These are phyloP conservation scores for Bryconaethiops microstoma DNA, from an alignment of 2,797 vertebrate species.

Conservation along the genomic window DNA sequence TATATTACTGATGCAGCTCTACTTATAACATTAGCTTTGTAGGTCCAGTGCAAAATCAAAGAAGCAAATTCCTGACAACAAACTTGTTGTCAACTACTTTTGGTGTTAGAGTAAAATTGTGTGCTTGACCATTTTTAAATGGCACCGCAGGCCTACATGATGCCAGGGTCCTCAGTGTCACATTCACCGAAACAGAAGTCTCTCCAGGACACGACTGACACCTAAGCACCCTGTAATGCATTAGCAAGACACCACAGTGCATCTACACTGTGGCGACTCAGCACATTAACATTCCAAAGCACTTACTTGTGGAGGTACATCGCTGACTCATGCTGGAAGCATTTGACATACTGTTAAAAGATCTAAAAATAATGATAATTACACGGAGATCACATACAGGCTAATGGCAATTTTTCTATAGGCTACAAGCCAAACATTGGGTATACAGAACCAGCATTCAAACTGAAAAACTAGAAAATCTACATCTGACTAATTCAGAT, in stretches of 20 bases:
- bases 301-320: conserved; percentile 57
- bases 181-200: conserved; percentile 4
- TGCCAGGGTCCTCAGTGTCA: conserved; percentile 54
- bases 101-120: background rate
- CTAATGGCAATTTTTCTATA: background rate
- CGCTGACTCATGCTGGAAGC: conserved; percentile 16
- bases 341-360: conserved; percentile 14
- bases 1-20: background rate
- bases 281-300: conserved; percentile 64
- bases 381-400: background rate
- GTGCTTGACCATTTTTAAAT: background rate
- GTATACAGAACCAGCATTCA: background rate
- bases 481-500: background rate
- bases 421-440: background rate
- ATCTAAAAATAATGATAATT: background rate
- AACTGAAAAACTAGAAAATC: background rate
- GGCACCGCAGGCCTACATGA: conserved; percentile 14
- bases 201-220: conserved; percentile 44
- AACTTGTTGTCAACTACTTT: background rate
- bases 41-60: background rate
- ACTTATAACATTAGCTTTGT: background rate
- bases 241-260: conserved; percentile 49
- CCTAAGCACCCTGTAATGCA: conserved; percentile 60
- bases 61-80: background rate
- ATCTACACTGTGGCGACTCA: conserved; percentile 56